These are phyloP conservation scores for Sarcophaga rosellei DNA, from an alignment of 2,888 invertebrate species.

Conservation along the genomic window DNA sequence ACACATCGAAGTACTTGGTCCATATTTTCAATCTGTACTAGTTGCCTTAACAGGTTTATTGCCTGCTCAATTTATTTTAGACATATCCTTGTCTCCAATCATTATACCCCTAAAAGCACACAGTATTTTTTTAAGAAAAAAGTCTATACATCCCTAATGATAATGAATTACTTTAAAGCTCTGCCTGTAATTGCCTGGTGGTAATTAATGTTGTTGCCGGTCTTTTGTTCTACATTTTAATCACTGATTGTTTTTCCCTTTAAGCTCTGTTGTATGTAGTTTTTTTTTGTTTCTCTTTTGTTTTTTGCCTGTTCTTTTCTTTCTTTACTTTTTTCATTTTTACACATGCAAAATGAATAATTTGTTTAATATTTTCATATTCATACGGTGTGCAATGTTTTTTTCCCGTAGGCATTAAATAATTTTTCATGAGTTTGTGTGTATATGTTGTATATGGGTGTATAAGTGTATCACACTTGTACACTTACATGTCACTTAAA, in stretches of 20 bases:
- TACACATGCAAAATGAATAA: slow-evolving; percentile 36
- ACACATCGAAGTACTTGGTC: too few species aligned
- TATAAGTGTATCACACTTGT: slow-evolving; percentile 22
- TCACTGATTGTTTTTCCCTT: slow-evolving; percentile 27
- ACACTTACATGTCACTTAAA: slow-evolving; percentile 42
- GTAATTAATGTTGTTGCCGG: slow-evolving; percentile 41
- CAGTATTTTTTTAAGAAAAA: too few species aligned
- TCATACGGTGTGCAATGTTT: slow-evolving; percentile 45
- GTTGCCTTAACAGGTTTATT: too few species aligned
- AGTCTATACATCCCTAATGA: neutral
- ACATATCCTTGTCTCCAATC: too few species aligned
- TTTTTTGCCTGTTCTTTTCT: neutral
- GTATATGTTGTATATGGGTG: neutral
- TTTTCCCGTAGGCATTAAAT: slow-evolving; percentile 51
- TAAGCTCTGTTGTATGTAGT: too few species aligned
- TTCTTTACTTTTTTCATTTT: slow-evolving; percentile 5
- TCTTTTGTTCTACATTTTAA: slow-evolving; percentile 45
- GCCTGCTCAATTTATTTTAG: too few species aligned
- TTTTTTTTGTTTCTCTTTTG: neutral
- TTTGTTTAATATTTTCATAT: slow-evolving; percentile 60
- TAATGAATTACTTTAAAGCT: slow-evolving; percentile 8
- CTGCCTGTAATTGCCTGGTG: slow-evolving; percentile 10
- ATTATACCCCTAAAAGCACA: too few species aligned
- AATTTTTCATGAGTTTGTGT: slow-evolving; percentile 20
- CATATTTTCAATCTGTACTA: too few species aligned